Conservation (phyloP, 1,140 invertebrate genomes). For the Polypedilum pembai region DNA sequence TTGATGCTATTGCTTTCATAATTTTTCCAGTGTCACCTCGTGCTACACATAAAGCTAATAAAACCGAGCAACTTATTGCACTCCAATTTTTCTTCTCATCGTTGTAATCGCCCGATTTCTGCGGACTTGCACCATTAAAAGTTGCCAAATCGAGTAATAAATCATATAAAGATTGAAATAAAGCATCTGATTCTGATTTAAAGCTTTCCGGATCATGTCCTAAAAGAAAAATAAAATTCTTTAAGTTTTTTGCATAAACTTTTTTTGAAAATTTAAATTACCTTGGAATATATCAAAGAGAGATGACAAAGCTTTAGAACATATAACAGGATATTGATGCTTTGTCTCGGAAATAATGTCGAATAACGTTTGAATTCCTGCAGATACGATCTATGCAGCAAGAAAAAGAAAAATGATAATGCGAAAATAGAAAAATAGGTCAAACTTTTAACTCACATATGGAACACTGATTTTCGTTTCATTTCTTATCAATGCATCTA, state of each 20-base stretch:
- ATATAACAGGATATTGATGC: conserved; percentile 69
- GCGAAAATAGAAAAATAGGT: background rate
- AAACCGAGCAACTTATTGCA: conserved; percentile 79
- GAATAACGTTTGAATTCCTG: conserved; percentile 85
- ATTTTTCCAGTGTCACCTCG: conserved; percentile 88
- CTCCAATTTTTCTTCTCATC: conserved; percentile 64
- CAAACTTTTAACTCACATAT: conserved; percentile 23
- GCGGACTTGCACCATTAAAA: conserved; percentile 52
- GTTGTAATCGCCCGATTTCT: conserved; percentile 39
- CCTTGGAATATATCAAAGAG: conserved; percentile 87
- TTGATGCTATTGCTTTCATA: conserved; percentile 73
- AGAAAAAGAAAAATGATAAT: background rate
- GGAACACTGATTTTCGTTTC: conserved; percentile 39
- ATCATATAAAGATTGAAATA: conserved; percentile 72
- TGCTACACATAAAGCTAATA: conserved; percentile 85
- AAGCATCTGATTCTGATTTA: conserved; percentile 58
- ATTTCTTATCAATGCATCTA: conserved; percentile 37
- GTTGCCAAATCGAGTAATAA: conserved; percentile 71
- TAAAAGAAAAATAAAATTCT: conserved; percentile 37
- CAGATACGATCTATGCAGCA: conserved; percentile 67
- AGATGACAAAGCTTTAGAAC: conserved; percentile 77
- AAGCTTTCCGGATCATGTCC: conserved; percentile 46
- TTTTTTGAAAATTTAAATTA: conserved; percentile 36
- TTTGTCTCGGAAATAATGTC: conserved; percentile 83
- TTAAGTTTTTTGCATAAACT: background rate